phyloP scores from a whole-genome alignment of 2,888 invertebrate species.

The Colostygia pectinataria region DNA sequence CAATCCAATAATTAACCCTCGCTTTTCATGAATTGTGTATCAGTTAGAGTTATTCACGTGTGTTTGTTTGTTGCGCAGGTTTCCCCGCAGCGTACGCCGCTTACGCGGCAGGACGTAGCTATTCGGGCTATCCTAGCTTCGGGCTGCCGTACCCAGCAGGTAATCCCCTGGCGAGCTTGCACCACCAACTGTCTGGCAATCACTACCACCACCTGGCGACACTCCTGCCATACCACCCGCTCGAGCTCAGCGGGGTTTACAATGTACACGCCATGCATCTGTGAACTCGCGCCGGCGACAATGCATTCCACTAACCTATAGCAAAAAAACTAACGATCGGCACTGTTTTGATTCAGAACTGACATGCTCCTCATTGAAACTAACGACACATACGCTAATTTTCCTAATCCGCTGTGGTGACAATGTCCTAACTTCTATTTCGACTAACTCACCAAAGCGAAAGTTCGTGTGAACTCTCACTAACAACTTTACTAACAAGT shows the following conservation, averaged over 20 bases:
- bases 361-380: slow-evolving; percentile 61
- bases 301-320: slow-evolving; percentile 79
- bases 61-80: slow-evolving; percentile 85
- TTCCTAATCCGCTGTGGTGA: slow-evolving; percentile 67
- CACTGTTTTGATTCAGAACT: slow-evolving; percentile 62
- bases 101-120: slow-evolving; percentile 97
- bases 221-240: slow-evolving; percentile 86
- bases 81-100: slow-evolving; percentile 98
- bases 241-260: slow-evolving; percentile 85
- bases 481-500: slow-evolving; percentile 79
- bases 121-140: slow-evolving; percentile 98
- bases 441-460: slow-evolving; percentile 69
- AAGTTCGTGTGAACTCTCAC: slow-evolving; percentile 75
- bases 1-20: slow-evolving; percentile 54
- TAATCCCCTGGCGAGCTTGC: slow-evolving; percentile 93
- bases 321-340: slow-evolving; percentile 52
- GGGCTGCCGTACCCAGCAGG: slow-evolving; percentile 99
- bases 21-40: slow-evolving; percentile 44
- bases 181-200: slow-evolving; percentile 86
- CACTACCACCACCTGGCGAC: slow-evolving; percentile 85
- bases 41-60: slow-evolving; percentile 42
- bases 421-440: slow-evolving; percentile 70
- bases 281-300: slow-evolving; percentile 85
- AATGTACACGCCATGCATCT: slow-evolving; percentile 91
- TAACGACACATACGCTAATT: slow-evolving; percentile 67